phyloP scores from a whole-genome alignment of 2,113 vertebrate genomes.

The Prionailurus bengalensis region DNA sequence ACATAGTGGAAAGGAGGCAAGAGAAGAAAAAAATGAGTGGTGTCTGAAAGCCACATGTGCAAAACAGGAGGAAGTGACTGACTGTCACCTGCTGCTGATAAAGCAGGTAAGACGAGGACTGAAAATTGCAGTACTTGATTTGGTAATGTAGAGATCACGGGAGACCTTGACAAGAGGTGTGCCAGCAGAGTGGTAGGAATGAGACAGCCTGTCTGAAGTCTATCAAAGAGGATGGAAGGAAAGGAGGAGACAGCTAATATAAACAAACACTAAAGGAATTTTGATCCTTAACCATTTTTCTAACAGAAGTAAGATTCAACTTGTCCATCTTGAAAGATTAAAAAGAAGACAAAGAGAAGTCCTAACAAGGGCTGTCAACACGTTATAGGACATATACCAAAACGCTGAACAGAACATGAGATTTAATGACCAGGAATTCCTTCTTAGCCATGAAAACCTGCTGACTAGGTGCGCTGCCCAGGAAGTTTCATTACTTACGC shows the following conservation, averaged over 20 bases:
- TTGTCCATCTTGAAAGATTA: neutral
- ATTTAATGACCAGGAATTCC: neutral
- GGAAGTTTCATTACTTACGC: conserved; percentile 85
- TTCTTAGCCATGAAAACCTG: neutral
- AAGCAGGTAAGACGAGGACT: neutral
- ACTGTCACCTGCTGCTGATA: neutral
- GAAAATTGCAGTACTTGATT: neutral
- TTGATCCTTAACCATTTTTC: neutral
- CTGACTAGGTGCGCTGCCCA: neutral
- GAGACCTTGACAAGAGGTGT: neutral
- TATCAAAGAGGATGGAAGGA: neutral
- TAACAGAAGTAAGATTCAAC: neutral
- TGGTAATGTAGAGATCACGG: neutral
- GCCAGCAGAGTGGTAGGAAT: neutral
- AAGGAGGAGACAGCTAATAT: neutral
- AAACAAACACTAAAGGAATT: neutral
- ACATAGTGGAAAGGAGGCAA: neutral
- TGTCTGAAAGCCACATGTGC: neutral
- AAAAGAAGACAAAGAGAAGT: neutral
- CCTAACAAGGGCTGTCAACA: neutral
- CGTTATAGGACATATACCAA: neutral
- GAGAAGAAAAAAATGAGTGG: neutral
- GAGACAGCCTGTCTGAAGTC: neutral
- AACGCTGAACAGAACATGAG: neutral
- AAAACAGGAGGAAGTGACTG: neutral